Conservation (phyloP, 2,113 vertebrate genomes). For the Pogonocichla stellata region DNA sequence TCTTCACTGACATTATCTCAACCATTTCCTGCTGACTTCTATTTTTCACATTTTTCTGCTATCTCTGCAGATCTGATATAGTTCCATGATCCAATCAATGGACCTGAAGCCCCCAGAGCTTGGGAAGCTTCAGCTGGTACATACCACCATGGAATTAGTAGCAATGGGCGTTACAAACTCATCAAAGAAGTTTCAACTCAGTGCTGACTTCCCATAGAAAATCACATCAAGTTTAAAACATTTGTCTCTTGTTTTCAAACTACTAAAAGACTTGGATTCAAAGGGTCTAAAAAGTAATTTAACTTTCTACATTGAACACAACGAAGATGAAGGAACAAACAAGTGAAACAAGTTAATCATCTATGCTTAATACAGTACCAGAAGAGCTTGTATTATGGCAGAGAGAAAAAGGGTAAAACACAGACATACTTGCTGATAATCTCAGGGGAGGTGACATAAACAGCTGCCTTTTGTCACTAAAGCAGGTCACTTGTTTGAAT, state of each 20-base stretch:
- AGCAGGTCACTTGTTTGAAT: rapidly evolving
- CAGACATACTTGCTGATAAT: background rate
- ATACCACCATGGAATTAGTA: background rate
- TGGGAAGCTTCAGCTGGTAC: background rate
- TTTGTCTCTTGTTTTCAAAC: background rate
- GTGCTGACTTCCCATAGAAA: background rate
- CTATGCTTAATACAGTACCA: background rate
- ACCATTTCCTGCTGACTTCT: background rate
- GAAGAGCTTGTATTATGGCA: background rate
- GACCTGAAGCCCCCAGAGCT: background rate
- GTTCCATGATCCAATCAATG: background rate
- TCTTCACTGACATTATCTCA: background rate
- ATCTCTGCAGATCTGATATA: background rate
- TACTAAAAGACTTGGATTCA: background rate
- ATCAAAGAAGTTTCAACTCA: background rate
- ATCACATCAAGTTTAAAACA: background rate
- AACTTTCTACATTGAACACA: background rate
- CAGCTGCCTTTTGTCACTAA: background rate
- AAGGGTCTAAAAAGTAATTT: background rate
- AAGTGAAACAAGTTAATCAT: background rate
- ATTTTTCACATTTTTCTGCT: background rate
- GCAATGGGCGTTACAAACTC: background rate
- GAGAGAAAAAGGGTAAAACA: background rate
- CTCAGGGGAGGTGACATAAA: background rate
- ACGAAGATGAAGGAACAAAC: background rate